Evolutionary conservation across 2,888 invertebrate species (phyloP).

Genomic region (Anthophora plumipes): DNA sequence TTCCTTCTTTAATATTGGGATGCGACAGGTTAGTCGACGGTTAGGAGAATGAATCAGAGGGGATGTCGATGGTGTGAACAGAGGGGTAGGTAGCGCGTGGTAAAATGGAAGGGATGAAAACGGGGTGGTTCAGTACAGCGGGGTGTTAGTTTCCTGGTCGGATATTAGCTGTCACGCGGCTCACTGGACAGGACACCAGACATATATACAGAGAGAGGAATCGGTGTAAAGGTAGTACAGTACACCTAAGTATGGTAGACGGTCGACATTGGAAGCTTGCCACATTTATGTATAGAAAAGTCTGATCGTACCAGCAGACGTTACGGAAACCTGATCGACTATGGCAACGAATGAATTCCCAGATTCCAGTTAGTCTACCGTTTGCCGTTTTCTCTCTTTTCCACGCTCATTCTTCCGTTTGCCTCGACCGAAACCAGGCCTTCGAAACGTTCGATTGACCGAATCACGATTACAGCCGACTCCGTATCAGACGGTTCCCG

Average conservation of each 20-base stretch:
- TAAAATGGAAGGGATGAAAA: conserved; percentile 49
- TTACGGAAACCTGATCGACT: conserved; percentile 71
- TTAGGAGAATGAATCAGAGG: conserved; percentile 59
- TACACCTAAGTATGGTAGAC: conserved; percentile 72
- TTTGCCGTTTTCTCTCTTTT: conserved; percentile 38
- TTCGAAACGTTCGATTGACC: conserved; percentile 65
- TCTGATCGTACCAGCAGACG: conserved; percentile 72
- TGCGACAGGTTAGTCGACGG: conserved; percentile 77
- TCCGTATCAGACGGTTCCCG: conserved; percentile 45
- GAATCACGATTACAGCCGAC: conserved; percentile 60
- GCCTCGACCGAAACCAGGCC: conserved; percentile 54
- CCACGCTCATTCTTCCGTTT: conserved; percentile 50
- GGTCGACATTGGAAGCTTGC: conserved; percentile 75
- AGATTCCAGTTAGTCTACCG: conserved; percentile 58
- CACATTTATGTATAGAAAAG: conserved; percentile 78
- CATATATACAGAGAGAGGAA: conserved; percentile 66
- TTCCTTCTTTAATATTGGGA: conserved; percentile 78
- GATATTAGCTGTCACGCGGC: conserved; percentile 85
- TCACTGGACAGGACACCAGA: conserved; percentile 82
- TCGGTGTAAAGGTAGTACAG: conserved; percentile 71
- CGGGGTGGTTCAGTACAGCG: conserved; percentile 72
- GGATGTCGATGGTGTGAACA: conserved; percentile 53
- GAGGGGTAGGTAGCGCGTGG: conserved; percentile 35
- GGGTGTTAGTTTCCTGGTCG: conserved; percentile 83
- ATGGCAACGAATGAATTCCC: conserved; percentile 64